phyloP scores from a whole-genome alignment of 1,140 invertebrate species.

The Drosophila lacertosa region DNA sequence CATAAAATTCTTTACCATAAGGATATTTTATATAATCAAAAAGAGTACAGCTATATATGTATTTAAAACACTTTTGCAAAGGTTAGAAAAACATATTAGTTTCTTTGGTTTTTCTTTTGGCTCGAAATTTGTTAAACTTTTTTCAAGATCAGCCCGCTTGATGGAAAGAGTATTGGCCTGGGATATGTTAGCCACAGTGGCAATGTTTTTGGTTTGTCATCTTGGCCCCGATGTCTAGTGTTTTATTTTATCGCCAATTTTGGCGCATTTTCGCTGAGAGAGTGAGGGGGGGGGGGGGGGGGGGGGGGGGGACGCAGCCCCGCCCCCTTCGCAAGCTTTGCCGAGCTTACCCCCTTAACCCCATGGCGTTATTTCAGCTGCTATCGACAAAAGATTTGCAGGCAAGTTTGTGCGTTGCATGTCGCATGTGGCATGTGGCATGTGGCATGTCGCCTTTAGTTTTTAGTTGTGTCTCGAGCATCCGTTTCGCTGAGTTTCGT shows the following conservation, averaged over 20 bases:
- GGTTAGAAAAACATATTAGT: too few species aligned
- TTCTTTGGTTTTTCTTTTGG: too few species aligned
- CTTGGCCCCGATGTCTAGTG: conserved; percentile 64
- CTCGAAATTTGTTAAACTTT: neutral
- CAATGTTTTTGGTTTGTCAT: conserved; percentile 48
- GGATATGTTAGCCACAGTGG: conserved; percentile 27
- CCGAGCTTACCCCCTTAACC: conserved; percentile 4
- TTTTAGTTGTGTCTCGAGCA: conserved; percentile 76
- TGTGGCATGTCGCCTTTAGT: conserved; percentile 70
- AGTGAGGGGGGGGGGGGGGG: too few species aligned
- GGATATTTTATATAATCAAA: too few species aligned
- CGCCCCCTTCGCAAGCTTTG: neutral
- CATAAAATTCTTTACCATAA: too few species aligned
- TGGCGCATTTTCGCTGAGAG: conserved; percentile 51
- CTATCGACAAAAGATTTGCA: conserved; percentile 38
- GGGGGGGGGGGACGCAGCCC: neutral
- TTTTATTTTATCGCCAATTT: conserved; percentile 82
- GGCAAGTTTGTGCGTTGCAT: conserved; percentile 28
- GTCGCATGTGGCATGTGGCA: conserved; percentile 24
- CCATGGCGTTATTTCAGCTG: conserved; percentile 31
- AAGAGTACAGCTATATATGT: too few species aligned
- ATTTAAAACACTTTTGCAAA: too few species aligned
- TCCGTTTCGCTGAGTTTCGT: conserved; percentile 52
- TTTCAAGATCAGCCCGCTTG: neutral
- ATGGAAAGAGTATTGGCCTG: conserved; percentile 30